These are phyloP conservation scores for Scopus umbretta DNA, from an alignment of 2,113 vertebrate species.

Conservation along the genomic window DNA sequence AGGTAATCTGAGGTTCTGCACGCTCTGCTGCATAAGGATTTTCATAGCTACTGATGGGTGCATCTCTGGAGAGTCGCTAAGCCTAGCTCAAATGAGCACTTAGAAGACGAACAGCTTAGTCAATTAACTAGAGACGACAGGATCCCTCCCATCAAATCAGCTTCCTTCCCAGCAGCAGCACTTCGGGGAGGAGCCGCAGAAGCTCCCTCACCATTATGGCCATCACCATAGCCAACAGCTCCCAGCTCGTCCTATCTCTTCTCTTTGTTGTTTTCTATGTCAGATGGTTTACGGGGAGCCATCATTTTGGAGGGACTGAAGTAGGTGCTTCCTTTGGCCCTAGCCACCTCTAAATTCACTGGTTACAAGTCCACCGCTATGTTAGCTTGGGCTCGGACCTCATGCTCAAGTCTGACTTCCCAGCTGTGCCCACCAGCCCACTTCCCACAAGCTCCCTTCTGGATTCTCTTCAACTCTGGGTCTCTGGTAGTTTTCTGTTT, in stretches of 20 bases:
- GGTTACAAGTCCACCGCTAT: too few species aligned
- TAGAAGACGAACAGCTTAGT: slow-evolving; percentile 4
- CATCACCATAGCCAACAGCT: neutral
- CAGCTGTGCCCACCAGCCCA: neutral
- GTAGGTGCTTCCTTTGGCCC: neutral
- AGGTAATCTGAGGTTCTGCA: neutral
- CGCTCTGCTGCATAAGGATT: neutral
- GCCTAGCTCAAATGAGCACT: neutral
- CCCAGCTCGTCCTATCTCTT: neutral
- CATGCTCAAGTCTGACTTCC: rapidly evolving
- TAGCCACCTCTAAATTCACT: neutral
- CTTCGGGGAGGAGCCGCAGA: neutral
- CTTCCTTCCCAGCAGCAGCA: neutral
- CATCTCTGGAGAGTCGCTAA: neutral
- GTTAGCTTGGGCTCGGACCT: neutral
- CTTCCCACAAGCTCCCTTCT: neutral
- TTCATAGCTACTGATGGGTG: slow-evolving; percentile 5
- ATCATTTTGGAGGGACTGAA: neutral
- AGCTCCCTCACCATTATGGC: neutral
- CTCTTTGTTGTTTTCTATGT: neutral
- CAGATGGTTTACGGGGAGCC: neutral
- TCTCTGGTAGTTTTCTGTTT: neutral
- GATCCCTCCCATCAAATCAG: slow-evolving; percentile 27
- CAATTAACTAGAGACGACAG: neutral
- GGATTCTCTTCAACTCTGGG: neutral